Percentiles rank a stretch among this genome's conserved stretches.
phyloP scores from a whole-genome alignment of 2,797 vertebrate genomes.

The Basileuterus tristriatus region DNA sequence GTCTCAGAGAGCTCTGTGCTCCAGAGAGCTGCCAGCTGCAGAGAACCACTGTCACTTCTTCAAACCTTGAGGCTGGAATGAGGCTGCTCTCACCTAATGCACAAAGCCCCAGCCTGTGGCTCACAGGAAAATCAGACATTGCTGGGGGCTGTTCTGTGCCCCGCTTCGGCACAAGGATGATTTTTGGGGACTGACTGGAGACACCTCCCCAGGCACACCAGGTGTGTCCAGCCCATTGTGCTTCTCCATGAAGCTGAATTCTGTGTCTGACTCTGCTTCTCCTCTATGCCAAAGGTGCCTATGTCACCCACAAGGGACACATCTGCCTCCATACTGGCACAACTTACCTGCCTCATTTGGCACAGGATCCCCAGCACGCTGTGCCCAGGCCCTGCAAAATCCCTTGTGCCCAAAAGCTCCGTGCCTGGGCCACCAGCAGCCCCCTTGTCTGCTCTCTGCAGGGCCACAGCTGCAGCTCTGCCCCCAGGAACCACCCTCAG shows the following conservation, averaged over 20 bases:
- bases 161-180: not conserved
- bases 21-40: not conserved
- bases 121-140: not conserved
- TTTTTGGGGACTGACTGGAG: not conserved
- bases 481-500: not conserved
- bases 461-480: not conserved
- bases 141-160: not conserved
- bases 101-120: not conserved
- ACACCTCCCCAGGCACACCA: accelerated
- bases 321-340: not conserved
- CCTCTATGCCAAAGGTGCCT: not conserved
- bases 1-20: not conserved
- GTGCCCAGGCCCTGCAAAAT: not conserved
- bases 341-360: not conserved
- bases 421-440: accelerated
- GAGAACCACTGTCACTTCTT: not conserved
- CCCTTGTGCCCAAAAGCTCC: not conserved
- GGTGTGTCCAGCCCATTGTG: not conserved
- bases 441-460: not conserved
- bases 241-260: not conserved
- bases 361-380: accelerated
- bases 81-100: not conserved
- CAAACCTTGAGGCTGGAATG: not conserved
- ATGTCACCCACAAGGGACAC: not conserved
- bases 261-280: accelerated